Evolutionary conservation across 1,140 invertebrate genomes (phyloP).

Genomic region (Streblospio benedicti): DNA sequence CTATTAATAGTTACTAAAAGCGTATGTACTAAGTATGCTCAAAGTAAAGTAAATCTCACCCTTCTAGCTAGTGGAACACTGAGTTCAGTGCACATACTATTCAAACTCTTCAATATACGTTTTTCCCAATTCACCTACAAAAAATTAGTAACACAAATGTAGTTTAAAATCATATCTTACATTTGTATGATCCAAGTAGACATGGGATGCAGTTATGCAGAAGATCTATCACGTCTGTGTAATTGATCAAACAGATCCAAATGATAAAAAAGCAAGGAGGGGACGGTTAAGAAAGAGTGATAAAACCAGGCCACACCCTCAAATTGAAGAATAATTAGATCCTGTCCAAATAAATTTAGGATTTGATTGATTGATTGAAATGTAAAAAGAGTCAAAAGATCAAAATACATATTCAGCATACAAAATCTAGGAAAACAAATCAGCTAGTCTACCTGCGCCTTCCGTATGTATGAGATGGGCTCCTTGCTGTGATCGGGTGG

Average conservation of each 20-base stretch:
- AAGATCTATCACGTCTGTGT: not conserved
- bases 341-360: no score
- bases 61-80: conserved; percentile 51
- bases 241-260: not conserved
- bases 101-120: conserved; percentile 83
- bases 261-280: not conserved
- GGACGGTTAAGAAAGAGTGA: no score
- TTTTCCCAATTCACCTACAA: conserved; percentile 66
- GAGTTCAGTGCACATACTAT: conserved; percentile 86
- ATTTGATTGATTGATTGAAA: no score
- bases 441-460: conserved; percentile 61
- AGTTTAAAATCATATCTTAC: not conserved
- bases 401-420: no score
- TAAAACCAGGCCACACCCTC: no score
- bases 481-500: conserved; percentile 41
- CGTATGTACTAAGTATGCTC: conserved; percentile 7
- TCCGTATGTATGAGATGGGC: conserved; percentile 60
- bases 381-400: no score
- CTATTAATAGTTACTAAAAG: not conserved
- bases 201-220: not conserved
- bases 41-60: conserved; percentile 24
- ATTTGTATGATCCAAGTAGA: not conserved
- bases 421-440: no score
- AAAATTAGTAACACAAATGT: not conserved
- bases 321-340: no score